Base-by-base conservation (phyloP, 2,888 invertebrate species). In the Eilema griseolum region DNA sequence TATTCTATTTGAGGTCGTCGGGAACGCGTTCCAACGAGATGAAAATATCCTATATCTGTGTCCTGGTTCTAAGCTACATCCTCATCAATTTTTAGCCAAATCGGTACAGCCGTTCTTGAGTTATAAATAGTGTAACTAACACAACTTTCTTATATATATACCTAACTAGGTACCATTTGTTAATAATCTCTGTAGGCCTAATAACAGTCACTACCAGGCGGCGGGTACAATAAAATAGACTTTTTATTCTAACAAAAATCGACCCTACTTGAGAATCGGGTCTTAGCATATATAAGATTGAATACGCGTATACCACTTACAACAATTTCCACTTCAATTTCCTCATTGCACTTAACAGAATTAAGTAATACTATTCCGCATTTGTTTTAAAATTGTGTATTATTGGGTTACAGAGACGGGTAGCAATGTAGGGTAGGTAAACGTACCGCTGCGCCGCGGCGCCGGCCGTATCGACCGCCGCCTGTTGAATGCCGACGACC, bases 401-500 rank as follows among this genome's bases (percentile, higher is more conserved):
- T 73, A 77, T 83, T 81, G 79, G 83, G 77, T 78, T 74, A 81
- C 79, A 73, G 77, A 79, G 75, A 75, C 77, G 75, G 75, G 76
- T 83, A 81, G 85, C 84, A 37, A 85, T 84, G 83, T 87, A 88
- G 85, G 86, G 89, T 89, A 87, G 88, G 86, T 85, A 85, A 86
- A 85, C 84, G 85, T 86, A 85, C 83, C 87, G 86, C 86, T 90
- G 92, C 91, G 93, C 89, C 89, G 89, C 89, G 90, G 86, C 93
- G 92, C 90, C 90, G 88, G 80, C 88, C 89, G 89, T 94, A 94
- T 94, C 94, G 95, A 95, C 94, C 92, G 90, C 82, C 90, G 95
- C 95, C 95, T 95, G 95, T 95, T 95, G 95, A 95, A 95, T 94
- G 93, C 92, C 92, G 90, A 84, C 92, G 82, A 79, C 89, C 88